phyloP scores from a whole-genome alignment of 1,140 invertebrate genomes.

The Cardiocondyla obscurior region DNA sequence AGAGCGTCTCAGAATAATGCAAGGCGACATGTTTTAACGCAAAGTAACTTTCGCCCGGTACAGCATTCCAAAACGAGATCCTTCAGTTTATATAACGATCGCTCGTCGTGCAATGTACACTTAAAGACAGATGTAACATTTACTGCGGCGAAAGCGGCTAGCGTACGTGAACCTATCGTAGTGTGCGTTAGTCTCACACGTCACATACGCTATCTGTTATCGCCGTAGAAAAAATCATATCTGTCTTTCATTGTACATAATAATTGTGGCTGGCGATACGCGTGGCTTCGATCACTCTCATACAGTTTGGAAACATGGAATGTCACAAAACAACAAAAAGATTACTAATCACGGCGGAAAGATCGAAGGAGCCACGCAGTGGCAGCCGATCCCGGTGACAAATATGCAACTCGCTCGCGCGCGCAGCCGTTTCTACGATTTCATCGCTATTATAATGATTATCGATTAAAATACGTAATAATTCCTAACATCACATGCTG shows the following conservation, averaged over 20 bases:
- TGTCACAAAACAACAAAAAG: conserved; percentile 78
- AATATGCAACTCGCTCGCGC: conserved; percentile 19
- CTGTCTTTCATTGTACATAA: too few species aligned
- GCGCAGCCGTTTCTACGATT: conserved; percentile 53
- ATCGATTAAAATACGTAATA: conserved; percentile 68
- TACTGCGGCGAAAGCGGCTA: too few species aligned
- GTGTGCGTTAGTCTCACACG: too few species aligned
- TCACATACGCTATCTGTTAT: too few species aligned
- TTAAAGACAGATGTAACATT: too few species aligned
- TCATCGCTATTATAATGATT: conserved; percentile 47
- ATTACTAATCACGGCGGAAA: conserved; percentile 58
- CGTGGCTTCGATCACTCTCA: conserved; percentile 57
- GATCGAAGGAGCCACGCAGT: conserved; percentile 62
- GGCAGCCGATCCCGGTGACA: conserved; percentile 49
- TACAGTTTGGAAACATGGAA: conserved; percentile 78
- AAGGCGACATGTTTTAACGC: background rate
- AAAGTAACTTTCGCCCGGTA: background rate
- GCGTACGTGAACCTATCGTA: too few species aligned
- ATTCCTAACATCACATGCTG: conserved; percentile 78
- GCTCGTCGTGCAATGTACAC: background rate
- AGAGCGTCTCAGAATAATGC: conserved; percentile 42
- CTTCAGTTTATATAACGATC: conserved; percentile 31
- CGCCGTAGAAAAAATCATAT: too few species aligned
- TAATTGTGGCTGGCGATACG: conserved; percentile 42
- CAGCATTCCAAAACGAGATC: conserved; percentile 40